These are phyloP conservation scores for Caenorhabditis tropicalis DNA, from an alignment of 1,140 invertebrate genomes.

Conservation along the genomic window DNA sequence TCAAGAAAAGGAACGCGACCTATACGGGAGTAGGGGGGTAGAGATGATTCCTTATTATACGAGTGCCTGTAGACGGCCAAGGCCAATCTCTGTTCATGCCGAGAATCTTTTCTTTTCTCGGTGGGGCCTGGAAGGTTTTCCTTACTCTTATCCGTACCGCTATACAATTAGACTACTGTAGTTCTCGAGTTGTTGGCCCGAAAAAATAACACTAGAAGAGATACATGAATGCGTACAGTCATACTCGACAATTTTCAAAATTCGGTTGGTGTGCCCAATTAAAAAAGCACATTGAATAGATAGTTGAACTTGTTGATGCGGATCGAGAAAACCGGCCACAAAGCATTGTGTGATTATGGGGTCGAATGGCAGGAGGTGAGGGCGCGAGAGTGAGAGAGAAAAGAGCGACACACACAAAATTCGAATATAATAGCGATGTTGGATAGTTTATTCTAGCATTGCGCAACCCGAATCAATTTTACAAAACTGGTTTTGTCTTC, in stretches of 20 bases:
- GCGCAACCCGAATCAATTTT: slow-evolving; percentile 44
- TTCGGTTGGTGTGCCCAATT: slow-evolving; percentile 29
- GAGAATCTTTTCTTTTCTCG: not conserved
- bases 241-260: slow-evolving; percentile 25
- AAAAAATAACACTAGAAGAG: not conserved
- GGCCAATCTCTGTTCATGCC: slow-evolving; percentile 28
- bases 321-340: slow-evolving; percentile 42
- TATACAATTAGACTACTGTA: slow-evolving; percentile 30
- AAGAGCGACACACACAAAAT: slow-evolving; percentile 36
- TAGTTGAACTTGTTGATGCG: slow-evolving; percentile 44
- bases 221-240: not conserved
- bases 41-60: slow-evolving; percentile 34
- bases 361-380: slow-evolving; percentile 32
- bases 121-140: not conserved
- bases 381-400: not conserved
- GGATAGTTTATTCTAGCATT: slow-evolving; percentile 45
- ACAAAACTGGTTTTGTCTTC: slow-evolving; percentile 35
- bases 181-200: not conserved
- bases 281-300: slow-evolving; percentile 43
- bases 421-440: slow-evolving; percentile 45
- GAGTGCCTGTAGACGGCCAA: slow-evolving; percentile 21
- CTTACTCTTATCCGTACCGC: slow-evolving; percentile 14
- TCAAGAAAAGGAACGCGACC: slow-evolving; percentile 38
- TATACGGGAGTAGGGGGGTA: not conserved
- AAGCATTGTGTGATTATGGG: slow-evolving; percentile 42